A percentile compares a stretch with the other conserved stretches of the same genome.
These are phyloP conservation scores for Dynastes tityus DNA, from an alignment of 2,888 invertebrate species.

Conservation along the genomic window DNA sequence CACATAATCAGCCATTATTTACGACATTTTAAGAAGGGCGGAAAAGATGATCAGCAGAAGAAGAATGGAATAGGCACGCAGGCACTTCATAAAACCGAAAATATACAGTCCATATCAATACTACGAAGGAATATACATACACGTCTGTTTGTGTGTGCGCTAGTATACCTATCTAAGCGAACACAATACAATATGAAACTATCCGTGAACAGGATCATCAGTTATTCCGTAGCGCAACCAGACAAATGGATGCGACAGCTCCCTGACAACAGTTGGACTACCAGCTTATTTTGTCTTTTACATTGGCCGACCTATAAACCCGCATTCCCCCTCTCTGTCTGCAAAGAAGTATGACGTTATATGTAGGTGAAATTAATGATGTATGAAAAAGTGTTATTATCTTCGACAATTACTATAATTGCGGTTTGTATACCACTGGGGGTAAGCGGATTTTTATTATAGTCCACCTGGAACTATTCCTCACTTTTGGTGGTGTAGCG, in stretches of 20 bases:
- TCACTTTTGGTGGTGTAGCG: not conserved
- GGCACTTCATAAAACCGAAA: not conserved
- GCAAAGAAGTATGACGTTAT: not conserved
- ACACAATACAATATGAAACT: constrained; percentile 57
- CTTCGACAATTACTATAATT: constrained; percentile 23
- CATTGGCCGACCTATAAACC: not conserved
- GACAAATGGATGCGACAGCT: constrained; percentile 57
- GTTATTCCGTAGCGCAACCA: constrained; percentile 55
- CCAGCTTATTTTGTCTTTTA: constrained; percentile 5
- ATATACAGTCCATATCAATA: not conserved
- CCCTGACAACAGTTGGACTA: constrained; percentile 36
- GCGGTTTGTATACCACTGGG: not conserved
- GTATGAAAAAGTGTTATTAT: constrained; percentile 13
- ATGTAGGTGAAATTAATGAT: constrained; percentile 19
- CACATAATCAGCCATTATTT: not conserved
- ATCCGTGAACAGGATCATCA: constrained; percentile 57
- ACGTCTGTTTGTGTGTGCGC: not conserved
- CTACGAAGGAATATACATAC: not conserved
- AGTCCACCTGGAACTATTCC: not conserved
- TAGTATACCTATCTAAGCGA: constrained; percentile 1
- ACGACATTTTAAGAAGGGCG: not conserved
- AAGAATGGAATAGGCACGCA: not conserved
- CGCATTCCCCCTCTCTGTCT: constrained; percentile 4
- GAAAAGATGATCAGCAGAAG: not conserved
- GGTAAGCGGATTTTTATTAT: constrained; percentile 3